Conservation (phyloP, 2,888 invertebrate genomes). For the Apoda limacodes region DNA sequence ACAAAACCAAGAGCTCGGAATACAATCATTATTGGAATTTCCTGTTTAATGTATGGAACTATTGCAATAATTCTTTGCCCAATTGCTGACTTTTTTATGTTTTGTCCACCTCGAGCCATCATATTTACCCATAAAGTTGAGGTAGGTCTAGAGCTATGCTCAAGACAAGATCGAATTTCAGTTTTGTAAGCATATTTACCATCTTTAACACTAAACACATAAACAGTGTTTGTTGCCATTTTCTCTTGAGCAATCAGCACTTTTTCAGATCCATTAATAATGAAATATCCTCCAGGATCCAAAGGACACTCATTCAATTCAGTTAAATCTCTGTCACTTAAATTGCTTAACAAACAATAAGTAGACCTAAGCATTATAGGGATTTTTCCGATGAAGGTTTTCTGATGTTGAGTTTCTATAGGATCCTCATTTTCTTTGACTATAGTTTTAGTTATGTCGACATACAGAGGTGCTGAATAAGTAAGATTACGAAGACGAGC, state of each 20-base stretch:
- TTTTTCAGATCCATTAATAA: constrained; percentile 99
- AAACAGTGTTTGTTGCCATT: constrained; percentile 99
- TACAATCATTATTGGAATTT: constrained; percentile 99
- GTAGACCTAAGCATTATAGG: constrained; percentile 99
- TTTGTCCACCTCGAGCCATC: constrained; percentile 99
- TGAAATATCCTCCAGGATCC: constrained; percentile 99
- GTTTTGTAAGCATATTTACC: constrained; percentile 99
- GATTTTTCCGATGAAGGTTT: constrained; percentile 88
- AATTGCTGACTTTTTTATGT: constrained; percentile 98
- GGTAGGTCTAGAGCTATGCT: constrained; percentile 89
- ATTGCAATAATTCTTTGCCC: constrained; percentile 98
- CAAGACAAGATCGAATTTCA: constrained; percentile 88
- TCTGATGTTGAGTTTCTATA: constrained; percentile 83
- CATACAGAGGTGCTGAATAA: constrained; percentile 98
- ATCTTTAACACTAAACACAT: constrained; percentile 99
- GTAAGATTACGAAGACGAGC: constrained; percentile 96
- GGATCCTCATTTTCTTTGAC: constrained; percentile 92
- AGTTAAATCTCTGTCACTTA: constrained; percentile 98
- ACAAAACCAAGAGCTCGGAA: constrained; percentile 99
- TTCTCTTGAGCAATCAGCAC: constrained; percentile 99
- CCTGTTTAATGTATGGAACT: constrained; percentile 98
- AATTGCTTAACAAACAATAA: constrained; percentile 93
- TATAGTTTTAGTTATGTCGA: constrained; percentile 98
- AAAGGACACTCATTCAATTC: constrained; percentile 99
- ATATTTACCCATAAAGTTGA: constrained; percentile 99